Base-by-base conservation (phyloP, 1,140 invertebrate genomes). In the Drosophila bifasciata region DNA sequence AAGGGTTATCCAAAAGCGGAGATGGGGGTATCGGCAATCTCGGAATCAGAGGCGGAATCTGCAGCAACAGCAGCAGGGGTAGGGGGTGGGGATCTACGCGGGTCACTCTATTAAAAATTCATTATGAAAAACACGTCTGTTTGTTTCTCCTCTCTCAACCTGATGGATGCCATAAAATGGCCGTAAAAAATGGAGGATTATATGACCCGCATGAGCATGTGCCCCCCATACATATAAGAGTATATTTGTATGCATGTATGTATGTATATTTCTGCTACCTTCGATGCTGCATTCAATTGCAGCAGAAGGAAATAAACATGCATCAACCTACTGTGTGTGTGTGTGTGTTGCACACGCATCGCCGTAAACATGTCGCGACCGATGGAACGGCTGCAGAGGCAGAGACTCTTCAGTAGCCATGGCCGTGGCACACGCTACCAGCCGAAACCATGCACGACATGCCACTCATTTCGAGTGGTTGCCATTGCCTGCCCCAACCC, bases 61-160 rank as follows among this genome's bases (percentile, higher is more conserved):
- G n/a, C 68, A 51, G 67, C 49, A 21, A 23, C 41, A 55, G 44
- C 6, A 1, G 23, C 23, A 25, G 5, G 5, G 1, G 6, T 6
- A 25, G 55, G 32, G n/a, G n/a, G n/a, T n/a, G n/a, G n/a, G n/a
- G n/a, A n/a, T 56, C 23, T 68, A 79, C 32, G 4, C 44, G 58
- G 58, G 50, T 68, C 15, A 68, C 79, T 74, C 51, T 78, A 81
- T 81, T 83, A 81, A 81, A 81, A 81, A 83, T 81, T 62, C 75
- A 81, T 81, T 83, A 83, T 81, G 69, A 81, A 81, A 81, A 81
- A 83, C 68, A 77, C 73, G 73, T 83, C 61, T 81, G 79, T 83
- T 80, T 80, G 80, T 63, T 80, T 56, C 66, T 56, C 63, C 63
- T 43, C 19, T 9, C 50, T 55, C 32, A 1, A 3, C 8, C 9